phyloP scores from a whole-genome alignment of 2,888 invertebrate species.

The Apeira syringaria region DNA sequence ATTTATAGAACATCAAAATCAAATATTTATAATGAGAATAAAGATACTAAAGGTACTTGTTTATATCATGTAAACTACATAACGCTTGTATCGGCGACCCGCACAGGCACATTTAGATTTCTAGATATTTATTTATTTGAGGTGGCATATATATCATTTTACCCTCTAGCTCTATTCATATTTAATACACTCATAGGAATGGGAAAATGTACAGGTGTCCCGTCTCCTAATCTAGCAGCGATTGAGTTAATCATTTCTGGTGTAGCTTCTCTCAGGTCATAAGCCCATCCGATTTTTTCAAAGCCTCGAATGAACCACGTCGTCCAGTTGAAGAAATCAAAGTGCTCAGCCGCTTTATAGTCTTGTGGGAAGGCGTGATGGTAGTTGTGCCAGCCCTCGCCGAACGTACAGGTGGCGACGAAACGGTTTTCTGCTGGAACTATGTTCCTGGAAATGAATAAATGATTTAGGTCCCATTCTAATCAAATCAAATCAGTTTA shows the following conservation, averaged over 20 bases:
- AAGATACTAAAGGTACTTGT: too few relatives aligned
- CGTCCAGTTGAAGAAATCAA: constrained; percentile 68
- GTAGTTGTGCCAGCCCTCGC: constrained; percentile 91
- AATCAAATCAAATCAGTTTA: too few relatives aligned
- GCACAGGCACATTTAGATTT: too few relatives aligned
- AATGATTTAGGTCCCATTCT: too few relatives aligned
- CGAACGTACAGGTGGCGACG: constrained; percentile 84
- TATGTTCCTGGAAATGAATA: constrained; percentile 71
- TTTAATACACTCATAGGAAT: constrained; percentile 28
- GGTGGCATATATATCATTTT: too few relatives aligned
- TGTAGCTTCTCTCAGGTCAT: constrained; percentile 67
- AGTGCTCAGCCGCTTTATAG: constrained; percentile 83
- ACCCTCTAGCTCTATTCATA: constrained; percentile 28
- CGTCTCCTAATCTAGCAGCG: constrained; percentile 70
- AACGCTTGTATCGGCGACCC: too few relatives aligned
- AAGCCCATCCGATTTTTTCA: constrained; percentile 71
- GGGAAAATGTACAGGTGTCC: constrained; percentile 66
- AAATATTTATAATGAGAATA: too few relatives aligned
- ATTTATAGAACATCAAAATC: too few relatives aligned
- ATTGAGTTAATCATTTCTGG: constrained; percentile 70
- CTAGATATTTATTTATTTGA: too few relatives aligned
- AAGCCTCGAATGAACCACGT: constrained; percentile 64
- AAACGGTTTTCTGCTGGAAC: constrained; percentile 86
- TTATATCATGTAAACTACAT: too few relatives aligned
- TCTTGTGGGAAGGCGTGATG: constrained; percentile 90